Evolutionary conservation across 2,888 invertebrate species (phyloP).

Genomic region (Rhagophthalmus giganteus): DNA sequence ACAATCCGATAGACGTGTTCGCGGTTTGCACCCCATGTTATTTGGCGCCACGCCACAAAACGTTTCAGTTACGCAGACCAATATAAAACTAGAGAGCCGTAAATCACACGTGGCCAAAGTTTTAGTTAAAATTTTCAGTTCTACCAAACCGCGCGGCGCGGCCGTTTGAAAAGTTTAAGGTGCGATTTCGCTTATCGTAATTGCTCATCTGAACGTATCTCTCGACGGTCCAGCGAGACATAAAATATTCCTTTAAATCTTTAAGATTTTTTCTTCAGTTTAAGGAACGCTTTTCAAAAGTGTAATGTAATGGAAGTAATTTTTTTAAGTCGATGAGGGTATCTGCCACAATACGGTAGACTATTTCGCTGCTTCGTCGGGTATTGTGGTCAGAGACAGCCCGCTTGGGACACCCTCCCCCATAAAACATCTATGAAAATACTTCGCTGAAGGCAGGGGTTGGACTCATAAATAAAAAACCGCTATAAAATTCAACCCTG

Average conservation of each 20-base stretch:
- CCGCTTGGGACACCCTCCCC: slow-evolving; percentile 38
- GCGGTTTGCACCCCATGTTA: slow-evolving; percentile 20
- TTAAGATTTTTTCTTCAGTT: no score
- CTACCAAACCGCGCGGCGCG: not conserved
- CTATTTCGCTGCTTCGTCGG: slow-evolving; percentile 11
- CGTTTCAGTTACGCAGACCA: slow-evolving; percentile 4
- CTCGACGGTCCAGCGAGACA: no score
- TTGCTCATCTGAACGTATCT: not conserved
- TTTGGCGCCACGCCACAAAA: slow-evolving; percentile 13
- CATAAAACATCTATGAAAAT: slow-evolving; percentile 43
- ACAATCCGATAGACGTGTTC: slow-evolving; percentile 15
- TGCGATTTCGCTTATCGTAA: not conserved
- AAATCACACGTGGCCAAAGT: not conserved
- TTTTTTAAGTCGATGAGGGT: slow-evolving; percentile 5
- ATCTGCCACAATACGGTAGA: slow-evolving; percentile 3
- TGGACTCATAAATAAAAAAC: slow-evolving; percentile 39
- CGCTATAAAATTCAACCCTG: slow-evolving; percentile 33
- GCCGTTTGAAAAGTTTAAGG: no score
- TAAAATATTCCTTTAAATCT: no score
- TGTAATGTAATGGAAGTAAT: not conserved
- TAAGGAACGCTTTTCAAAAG: no score
- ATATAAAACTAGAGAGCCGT: slow-evolving; percentile 6
- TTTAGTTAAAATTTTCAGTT: not conserved
- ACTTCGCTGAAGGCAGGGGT: slow-evolving; percentile 39
- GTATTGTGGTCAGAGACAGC: slow-evolving; percentile 33